Evolutionary conservation across 2,113 vertebrate genomes (phyloP).

Genomic region (Heteronetta atricapilla): DNA sequence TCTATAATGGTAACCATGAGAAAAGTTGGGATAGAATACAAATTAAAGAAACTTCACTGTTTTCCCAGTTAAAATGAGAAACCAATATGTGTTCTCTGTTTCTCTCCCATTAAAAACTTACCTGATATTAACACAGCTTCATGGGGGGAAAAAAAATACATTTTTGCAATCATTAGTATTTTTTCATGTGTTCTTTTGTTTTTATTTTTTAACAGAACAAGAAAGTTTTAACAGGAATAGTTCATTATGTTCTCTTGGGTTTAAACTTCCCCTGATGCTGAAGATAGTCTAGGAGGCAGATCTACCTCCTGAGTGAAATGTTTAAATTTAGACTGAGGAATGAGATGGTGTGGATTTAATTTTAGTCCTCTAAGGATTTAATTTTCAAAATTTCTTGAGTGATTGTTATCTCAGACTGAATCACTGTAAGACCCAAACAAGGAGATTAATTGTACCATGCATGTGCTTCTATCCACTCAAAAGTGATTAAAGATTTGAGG

Average conservation of each 20-base stretch:
- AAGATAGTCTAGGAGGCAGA: not conserved
- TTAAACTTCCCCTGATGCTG: not conserved
- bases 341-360: not conserved
- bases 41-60: not conserved
- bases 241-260: not conserved
- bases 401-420: not conserved
- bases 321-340: not conserved
- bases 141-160: not conserved
- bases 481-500: not conserved
- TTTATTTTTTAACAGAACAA: not conserved
- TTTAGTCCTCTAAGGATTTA: not conserved
- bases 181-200: rapidly evolving
- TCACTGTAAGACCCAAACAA: not conserved
- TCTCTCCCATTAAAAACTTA: not conserved
- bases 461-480: not conserved
- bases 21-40: not conserved
- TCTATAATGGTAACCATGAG: rapidly evolving
- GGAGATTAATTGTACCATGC: not conserved
- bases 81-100: not conserved
- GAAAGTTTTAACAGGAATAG: not conserved
- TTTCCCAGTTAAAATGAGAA: not conserved
- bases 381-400: not conserved
- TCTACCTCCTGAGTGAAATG: not conserved
- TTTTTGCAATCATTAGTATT: not conserved
- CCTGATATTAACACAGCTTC: rapidly evolving